Base-by-base conservation (phyloP, 2,797 vertebrate genomes). In the Bovichtus diacanthus region DNA sequence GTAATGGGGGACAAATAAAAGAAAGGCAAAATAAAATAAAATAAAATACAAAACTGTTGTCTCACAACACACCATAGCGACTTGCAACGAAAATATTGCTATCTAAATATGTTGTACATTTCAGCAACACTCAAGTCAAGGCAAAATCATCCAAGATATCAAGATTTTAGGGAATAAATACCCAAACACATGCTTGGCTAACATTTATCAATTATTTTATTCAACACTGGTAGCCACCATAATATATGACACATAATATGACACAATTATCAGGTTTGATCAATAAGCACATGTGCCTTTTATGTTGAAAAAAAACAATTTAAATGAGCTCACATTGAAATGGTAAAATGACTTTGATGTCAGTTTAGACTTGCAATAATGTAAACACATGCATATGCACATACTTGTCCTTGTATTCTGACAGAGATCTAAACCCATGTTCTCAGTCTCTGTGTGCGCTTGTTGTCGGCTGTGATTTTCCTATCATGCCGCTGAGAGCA, bases 401-500 rank as follows among this genome's bases (percentile, higher is more conserved):
- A 34, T 36, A 58, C 18, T 60, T 16, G 23, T 18, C 10, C 10
- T 53, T 9, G 62, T 27, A 29, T 61, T 38, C 43, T n/a, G 25
- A 16, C 2, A 27, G 18, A 46, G 4, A 23, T 31, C 10, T 15
- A 39, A 62, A 53, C 39, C 36, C 25, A 29, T 21, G 27, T 1
- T 0, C 12, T 88, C 81, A 89, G 67, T 87, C 76, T 69, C 5
- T 73, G 44, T 90, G 84, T 68, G 25, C 0, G 0, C 4, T 64
- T 38, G 78, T 43, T 69, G 68, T 68, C 0, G 56, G 13, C 34
- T 70, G 51, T 59, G 84, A 56, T 74, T 85, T 82, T 78, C 80
- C 83, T 13, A 73, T 78, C 82, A 85, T 82, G 10, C 83, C 85
- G 19, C 67, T 81, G 67, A 93, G 81, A 60, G 78, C 64, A 6